Evolutionary conservation across 2,113 vertebrate species (phyloP), one percentile per base, ranked within the genome.

Genomic region (Fulmarus glacialis): DNA sequence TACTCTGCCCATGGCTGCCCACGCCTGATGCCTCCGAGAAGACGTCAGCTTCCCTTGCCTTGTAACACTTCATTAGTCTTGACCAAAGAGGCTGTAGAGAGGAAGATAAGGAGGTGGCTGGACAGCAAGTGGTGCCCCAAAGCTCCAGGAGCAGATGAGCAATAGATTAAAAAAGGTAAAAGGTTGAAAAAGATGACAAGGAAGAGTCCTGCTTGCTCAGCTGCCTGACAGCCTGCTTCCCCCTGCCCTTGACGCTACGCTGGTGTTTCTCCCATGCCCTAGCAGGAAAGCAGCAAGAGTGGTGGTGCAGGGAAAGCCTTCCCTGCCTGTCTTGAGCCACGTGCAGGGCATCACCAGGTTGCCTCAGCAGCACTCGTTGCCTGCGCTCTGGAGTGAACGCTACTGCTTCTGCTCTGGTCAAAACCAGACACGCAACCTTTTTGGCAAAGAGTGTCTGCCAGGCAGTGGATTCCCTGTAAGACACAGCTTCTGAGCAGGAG

Each of bases 221-320:
- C 32, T 87, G 26, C 29, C 36, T 52, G 55, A 30, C 40, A 70
- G 1, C 14, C 10, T 73, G 27, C 21, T 11, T 50, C 4, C 6
- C n/a, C 6, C 43, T 73, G 47, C 23, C 40, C 21, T 74, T 1
- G 1, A 8, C 2, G 6, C 26, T 2, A 3, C 5, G 9, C 12
- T 60, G 43, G 8, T 67, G 26, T 30, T 67, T 72, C 36, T 64
- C 13, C 26, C 6, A 1, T 64, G 48, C 29, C 12, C 30, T 38
- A 15, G 15, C 29, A 68, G 26, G 15, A 84, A 36, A 43, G 20
- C 53, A 72, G 24, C 9, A 59, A 64, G 23, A 50, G 26, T 3
- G 1, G 9, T 21, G 21, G 10, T 56, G 26, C 5, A 59, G 27
- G 42, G 53, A 78, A 42, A 50, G 3, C 16, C 21, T 52, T 87